Percentiles rank a stretch among this genome's conserved stretches.
Conservation (phyloP, 2,113 vertebrate species). For the Lepus europaeus region DNA sequence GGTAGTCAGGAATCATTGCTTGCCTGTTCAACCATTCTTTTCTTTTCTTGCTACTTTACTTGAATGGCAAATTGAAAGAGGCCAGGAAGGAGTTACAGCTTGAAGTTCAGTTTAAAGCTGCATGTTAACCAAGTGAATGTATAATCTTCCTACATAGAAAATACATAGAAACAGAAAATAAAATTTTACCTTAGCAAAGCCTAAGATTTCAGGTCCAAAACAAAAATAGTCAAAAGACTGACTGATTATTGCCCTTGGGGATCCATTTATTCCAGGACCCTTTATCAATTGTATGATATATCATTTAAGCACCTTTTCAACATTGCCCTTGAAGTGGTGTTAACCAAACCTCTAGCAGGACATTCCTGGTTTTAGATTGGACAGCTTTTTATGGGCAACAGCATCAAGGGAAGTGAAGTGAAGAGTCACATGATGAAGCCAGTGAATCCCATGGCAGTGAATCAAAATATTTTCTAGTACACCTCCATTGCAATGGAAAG, state of each 20-base stretch:
- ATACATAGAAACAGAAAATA: background rate
- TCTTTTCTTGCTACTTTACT: background rate
- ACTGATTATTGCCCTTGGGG: no score
- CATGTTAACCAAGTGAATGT: background rate
- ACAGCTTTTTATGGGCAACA: background rate
- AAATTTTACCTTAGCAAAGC: background rate
- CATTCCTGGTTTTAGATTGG: background rate
- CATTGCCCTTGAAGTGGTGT: background rate
- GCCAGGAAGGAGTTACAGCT: background rate
- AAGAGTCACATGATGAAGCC: background rate
- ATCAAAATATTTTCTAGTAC: background rate
- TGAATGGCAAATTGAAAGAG: background rate
- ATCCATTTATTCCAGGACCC: background rate
- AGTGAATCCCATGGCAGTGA: background rate
- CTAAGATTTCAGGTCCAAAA: background rate
- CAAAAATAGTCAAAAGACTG: background rate
- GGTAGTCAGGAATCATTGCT: background rate
- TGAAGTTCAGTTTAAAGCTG: background rate
- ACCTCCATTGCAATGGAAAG: background rate
- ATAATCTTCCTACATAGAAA: background rate
- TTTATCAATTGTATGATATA: background rate
- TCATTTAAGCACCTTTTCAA: background rate
- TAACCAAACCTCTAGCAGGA: background rate
- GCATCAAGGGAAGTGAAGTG: background rate
- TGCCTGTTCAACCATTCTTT: background rate